Evolutionary conservation across 1,140 invertebrate genomes (phyloP), one percentile per base, ranked within the genome.

Genomic region (Drosophila mauritiana): DNA sequence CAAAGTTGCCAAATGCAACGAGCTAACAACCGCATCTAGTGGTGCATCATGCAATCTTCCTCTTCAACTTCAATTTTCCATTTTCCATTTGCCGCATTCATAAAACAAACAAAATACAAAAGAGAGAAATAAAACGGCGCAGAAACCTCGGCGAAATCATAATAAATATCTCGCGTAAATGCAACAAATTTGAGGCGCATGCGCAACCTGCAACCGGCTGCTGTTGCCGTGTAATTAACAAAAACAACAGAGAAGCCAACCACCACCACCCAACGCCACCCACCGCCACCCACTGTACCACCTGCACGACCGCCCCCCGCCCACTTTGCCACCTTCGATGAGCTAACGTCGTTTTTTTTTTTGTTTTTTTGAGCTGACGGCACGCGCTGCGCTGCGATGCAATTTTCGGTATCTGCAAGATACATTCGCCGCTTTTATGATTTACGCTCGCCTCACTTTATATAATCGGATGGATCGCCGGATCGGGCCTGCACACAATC

Each of bases 151-250:
- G 55, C 64, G 57, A 78, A 78, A 78, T 78, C 75, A 78, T 77
- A 78, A 78, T 78, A 78, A 78, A 78, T 78, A 78, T 78, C 75
- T 78, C 74, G 75, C 64, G 65, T 78, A 78, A 78, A 78, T 78
- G 75, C 75, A 78, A 78, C 75, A 78, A 78, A 78, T 78, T 78
- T 78, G 75, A 77, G 73, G 75, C 73, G 75, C 73, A 78, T 78
- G 75, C 74, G 75, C 75, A 78, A 78, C 75, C 73, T 77, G 8
- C 64, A 75, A 37, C 49, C 58, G 37, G 46, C 45, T 45, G 51
- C 37, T 65, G 51, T 43, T 56, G 64, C 68, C 36, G 52, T 67
- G 40, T 74, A 75, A 75, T 75, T 75, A 75, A 75, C 63, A 75
- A 75, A 75, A 75, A 75, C 73, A 75, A 75, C 73, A 75, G 73